Evolutionary conservation across 2,113 vertebrate species (phyloP).

Genomic region (Cathartes aura): DNA sequence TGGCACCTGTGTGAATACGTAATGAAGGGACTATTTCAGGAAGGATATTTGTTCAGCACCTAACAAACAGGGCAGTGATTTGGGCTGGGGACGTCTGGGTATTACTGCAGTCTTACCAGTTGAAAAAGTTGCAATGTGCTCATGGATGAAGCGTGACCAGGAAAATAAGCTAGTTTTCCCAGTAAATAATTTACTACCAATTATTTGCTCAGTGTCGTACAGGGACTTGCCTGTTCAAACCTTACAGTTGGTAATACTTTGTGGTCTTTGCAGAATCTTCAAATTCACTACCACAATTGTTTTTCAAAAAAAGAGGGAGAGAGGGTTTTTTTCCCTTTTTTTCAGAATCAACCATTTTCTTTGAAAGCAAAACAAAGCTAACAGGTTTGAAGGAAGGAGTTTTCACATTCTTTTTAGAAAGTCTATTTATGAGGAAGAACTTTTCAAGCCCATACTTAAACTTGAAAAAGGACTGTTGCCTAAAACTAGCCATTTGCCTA

Average conservation of each 20-base stretch:
- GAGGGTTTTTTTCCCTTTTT: fast-evolving
- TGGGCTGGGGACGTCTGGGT: neutral
- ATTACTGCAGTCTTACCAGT: neutral
- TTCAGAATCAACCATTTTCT: neutral
- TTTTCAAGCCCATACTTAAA: constrained; percentile 63
- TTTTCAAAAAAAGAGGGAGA: neutral
- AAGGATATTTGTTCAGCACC: neutral
- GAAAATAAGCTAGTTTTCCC: neutral
- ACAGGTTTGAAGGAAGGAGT: constrained; percentile 12
- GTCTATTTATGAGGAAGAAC: neutral
- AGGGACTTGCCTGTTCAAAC: neutral
- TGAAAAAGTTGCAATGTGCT: neutral
- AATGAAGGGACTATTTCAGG: neutral
- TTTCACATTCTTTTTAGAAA: constrained; percentile 35
- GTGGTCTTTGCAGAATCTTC: neutral
- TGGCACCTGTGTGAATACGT: neutral
- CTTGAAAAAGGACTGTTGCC: constrained; percentile 56
- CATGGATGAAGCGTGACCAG: neutral
- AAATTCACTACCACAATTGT: neutral
- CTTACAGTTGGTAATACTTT: neutral
- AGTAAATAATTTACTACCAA: neutral
- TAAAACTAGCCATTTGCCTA: constrained; percentile 70
- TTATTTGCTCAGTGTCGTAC: neutral
- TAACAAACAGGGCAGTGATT: neutral
- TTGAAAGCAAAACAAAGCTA: neutral